phyloP scores from a whole-genome alignment of 2,113 vertebrate species.

The Argyrosomus japonicus region DNA sequence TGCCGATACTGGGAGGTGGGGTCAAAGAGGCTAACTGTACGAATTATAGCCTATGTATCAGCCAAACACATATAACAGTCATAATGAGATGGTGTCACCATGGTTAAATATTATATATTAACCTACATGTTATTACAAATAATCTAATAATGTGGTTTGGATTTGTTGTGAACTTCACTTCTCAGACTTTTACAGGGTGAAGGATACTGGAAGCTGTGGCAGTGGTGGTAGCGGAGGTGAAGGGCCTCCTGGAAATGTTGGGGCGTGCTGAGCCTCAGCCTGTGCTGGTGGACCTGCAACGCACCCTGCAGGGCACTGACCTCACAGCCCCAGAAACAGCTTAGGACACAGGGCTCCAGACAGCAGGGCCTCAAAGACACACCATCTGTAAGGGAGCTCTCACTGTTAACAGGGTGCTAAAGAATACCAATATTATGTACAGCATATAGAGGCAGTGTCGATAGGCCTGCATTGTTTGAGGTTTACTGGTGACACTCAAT shows the following conservation, averaged over 20 bases:
- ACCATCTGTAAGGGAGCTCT: slow-evolving; percentile 82
- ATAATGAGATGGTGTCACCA: background rate
- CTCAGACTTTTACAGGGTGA: background rate
- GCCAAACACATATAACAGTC: background rate
- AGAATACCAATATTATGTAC: background rate
- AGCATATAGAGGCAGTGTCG: too few species aligned
- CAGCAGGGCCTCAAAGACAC: slow-evolving; percentile 86
- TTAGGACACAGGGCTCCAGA: slow-evolving; percentile 90
- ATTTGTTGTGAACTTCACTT: too few species aligned
- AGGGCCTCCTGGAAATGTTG: slow-evolving; percentile 88
- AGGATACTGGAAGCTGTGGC: slow-evolving; percentile 94
- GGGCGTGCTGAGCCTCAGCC: slow-evolving; percentile 84
- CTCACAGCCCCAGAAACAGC: slow-evolving; percentile 94
- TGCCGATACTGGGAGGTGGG: slow-evolving; percentile 82
- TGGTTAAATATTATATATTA: too few species aligned
- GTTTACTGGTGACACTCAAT: too few species aligned
- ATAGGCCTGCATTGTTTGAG: too few species aligned
- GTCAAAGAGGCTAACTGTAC: slow-evolving; percentile 81
- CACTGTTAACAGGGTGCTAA: background rate
- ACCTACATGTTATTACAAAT: background rate
- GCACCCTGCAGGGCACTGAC: slow-evolving; percentile 88
- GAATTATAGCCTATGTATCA: too few species aligned
- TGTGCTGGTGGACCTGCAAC: slow-evolving; percentile 85
- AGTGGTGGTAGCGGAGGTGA: slow-evolving; percentile 83
- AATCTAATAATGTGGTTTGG: background rate